Conservation (phyloP, 2,113 vertebrate species). For the Oceanites oceanicus region DNA sequence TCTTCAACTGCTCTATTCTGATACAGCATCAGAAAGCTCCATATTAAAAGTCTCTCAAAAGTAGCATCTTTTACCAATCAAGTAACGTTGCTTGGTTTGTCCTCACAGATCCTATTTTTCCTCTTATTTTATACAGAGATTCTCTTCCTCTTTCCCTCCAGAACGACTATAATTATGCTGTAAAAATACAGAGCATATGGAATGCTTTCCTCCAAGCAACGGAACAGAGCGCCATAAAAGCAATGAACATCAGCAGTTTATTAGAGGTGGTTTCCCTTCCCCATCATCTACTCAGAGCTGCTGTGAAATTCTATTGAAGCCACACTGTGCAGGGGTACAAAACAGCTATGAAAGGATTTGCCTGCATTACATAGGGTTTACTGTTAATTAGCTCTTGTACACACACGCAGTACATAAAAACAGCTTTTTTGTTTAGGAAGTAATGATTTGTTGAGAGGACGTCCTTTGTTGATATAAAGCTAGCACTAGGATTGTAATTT, state of each 20-base stretch:
- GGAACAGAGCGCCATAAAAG: constrained; percentile 28
- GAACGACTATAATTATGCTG: constrained; percentile 54
- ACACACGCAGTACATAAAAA: constrained; percentile 26
- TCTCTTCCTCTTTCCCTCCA: background rate
- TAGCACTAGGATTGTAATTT: constrained; percentile 46
- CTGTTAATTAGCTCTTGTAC: constrained; percentile 70
- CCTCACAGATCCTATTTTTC: background rate
- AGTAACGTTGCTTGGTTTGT: background rate
- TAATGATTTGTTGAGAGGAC: constrained; percentile 56
- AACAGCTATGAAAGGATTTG: constrained; percentile 56
- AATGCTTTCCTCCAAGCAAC: constrained; percentile 18
- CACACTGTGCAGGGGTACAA: constrained; percentile 35
- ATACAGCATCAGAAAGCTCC: background rate
- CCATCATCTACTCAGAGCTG: constrained; percentile 38
- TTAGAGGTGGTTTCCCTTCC: constrained; percentile 57
- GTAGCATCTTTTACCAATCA: background rate
- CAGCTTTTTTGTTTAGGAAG: constrained; percentile 47
- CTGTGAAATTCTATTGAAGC: constrained; percentile 57
- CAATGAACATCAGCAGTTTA: constrained; percentile 39
- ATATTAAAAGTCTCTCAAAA: background rate
- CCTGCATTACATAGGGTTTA: constrained; percentile 43
- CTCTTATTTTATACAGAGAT: background rate
- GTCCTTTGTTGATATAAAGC: constrained; percentile 54
- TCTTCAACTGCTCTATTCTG: background rate
- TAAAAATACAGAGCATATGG: constrained; percentile 64